Conservation (phyloP, 2,888 invertebrate species). For the Ophion slaviceki region DNA sequence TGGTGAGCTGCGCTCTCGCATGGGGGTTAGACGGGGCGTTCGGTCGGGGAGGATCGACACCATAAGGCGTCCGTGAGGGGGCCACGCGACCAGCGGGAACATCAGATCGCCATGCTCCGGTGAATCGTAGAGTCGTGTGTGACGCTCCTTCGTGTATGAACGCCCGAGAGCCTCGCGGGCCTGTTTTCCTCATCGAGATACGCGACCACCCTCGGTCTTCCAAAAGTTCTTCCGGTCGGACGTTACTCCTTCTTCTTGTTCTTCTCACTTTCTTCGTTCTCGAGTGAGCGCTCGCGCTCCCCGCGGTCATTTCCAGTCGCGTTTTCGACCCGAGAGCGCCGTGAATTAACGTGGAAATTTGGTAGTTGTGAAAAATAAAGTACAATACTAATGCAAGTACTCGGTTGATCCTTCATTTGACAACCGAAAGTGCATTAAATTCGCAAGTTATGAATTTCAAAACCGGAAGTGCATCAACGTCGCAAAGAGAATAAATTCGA, state of each 20-base stretch:
- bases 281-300: not conserved
- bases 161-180: not conserved
- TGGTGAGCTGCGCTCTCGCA: slow-evolving; percentile 28
- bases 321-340: not conserved
- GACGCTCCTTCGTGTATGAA: slow-evolving; percentile 9
- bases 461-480: not conserved
- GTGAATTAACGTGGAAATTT: not conserved
- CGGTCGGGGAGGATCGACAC: slow-evolving; percentile 59
- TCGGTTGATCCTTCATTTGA: too few relatives aligned
- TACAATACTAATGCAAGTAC: not conserved
- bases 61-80: slow-evolving; percentile 71
- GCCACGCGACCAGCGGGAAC: slow-evolving; percentile 74
- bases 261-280: not conserved
- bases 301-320: not conserved
- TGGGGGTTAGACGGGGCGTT: slow-evolving; percentile 46
- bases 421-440: not conserved
- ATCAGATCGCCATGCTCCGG: slow-evolving; percentile 73
- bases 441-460: not conserved
- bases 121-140: slow-evolving; percentile 74
- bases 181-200: slow-evolving; percentile 11
- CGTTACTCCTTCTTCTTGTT: not conserved
- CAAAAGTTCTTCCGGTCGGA: slow-evolving; percentile 29
- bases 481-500: not conserved
- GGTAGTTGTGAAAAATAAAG: not conserved
- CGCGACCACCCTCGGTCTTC: slow-evolving; percentile 33